Percentiles rank a stretch among this genome's conserved stretches.
Conservation (phyloP, 2,797 vertebrate genomes). For the Gallinago nigripennis region DNA sequence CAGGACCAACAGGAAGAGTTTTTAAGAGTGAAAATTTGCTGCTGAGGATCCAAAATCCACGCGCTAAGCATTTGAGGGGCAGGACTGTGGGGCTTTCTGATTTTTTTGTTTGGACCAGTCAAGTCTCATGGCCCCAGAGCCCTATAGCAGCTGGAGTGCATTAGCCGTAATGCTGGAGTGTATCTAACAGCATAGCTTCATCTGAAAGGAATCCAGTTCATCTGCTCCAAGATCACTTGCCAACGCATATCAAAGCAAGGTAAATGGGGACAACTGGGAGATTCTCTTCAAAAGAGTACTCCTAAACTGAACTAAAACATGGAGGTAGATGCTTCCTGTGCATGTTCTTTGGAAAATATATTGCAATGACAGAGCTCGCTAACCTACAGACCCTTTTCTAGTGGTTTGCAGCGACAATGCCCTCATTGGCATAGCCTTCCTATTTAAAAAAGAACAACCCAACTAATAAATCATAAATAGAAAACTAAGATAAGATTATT, state of each 20-base stretch:
- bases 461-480: background rate
- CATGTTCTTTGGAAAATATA: background rate
- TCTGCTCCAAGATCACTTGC: background rate
- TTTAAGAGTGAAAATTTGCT: background rate
- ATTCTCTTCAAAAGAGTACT: background rate
- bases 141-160: conserved; percentile 11
- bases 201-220: background rate
- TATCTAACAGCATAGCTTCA: background rate
- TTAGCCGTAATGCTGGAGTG: background rate
- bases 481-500: background rate
- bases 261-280: background rate
- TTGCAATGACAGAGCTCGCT: background rate
- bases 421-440: background rate
- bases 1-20: background rate
- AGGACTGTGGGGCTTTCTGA: background rate
- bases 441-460: background rate
- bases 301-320: background rate
- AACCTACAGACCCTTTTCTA: background rate
- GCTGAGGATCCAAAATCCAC: background rate
- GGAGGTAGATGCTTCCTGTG: background rate
- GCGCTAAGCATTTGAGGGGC: background rate
- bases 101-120: background rate
- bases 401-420: background rate
- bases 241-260: background rate
- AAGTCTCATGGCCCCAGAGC: background rate